Base-by-base conservation (phyloP, 2,797 vertebrate species). In the Synaphobranchus kaupii region DNA sequence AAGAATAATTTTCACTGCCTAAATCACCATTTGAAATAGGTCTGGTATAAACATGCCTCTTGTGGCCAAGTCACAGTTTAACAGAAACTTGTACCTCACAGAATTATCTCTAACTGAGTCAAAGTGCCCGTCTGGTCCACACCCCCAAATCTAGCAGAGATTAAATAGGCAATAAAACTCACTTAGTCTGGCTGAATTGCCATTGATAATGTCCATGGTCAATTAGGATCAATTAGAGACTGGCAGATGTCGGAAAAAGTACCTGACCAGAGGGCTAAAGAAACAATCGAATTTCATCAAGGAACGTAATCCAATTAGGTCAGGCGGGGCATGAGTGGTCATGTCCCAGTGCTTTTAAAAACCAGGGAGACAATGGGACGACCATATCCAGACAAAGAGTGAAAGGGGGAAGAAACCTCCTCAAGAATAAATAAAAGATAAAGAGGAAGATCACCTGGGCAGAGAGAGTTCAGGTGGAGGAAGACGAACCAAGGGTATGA, bases 271-370 rank as follows among this genome's bases (percentile, higher is more conserved):
- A 91, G 94, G 96, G 96, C 95, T 95, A 95, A 94, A 92, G 90
- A 93, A 90, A 95, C 96, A 98, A 98, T 96, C 93, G 92, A 94
- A 98, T 99, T 98, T 94, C 88, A 93, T 95, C 96, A 95, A 95
- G 93, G 95, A 95, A 95, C 92, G 90, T 97, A 99, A 99, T 97
- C 91, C 88, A 92, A 98, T 99, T 99, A 98, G 90, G 80, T 60
- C 66, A 85, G 91, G 92, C 93, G 90, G 94, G 94, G 91, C 89
- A 93, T 94, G 92, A 25, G 92, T 94, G 91, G 93, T 92, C 90
- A 91, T 91, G 90, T 91, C 91, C 94, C 94, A 91, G 91, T 86
- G 95, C 92, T 86, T 93, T 98, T 98, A 98, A 98, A 98, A 94
- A 95, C 88, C 93, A 91, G 71, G 39, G 88, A 0, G 0, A 0